These are phyloP conservation scores for Bovichtus diacanthus DNA, from an alignment of 2,797 vertebrate species.

Conservation along the genomic window DNA sequence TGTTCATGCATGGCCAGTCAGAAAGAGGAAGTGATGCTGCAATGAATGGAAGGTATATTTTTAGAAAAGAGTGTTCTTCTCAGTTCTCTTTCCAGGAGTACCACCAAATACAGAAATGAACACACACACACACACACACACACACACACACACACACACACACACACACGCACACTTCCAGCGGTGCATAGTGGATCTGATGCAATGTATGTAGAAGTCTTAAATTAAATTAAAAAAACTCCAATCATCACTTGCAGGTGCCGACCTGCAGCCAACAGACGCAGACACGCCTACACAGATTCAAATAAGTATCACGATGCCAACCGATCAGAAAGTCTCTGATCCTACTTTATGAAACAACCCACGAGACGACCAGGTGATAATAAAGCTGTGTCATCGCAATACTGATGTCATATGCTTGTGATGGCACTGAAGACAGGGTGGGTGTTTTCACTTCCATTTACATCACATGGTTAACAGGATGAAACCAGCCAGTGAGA, in stretches of 20 bases:
- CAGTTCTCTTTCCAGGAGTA: constrained; percentile 81
- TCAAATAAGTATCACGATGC: constrained; percentile 29
- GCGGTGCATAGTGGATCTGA: constrained; percentile 32
- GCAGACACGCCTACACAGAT: constrained; percentile 5
- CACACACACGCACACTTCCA: constrained; percentile 70
- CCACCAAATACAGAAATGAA: constrained; percentile 41
- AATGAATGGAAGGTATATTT: constrained; percentile 78
- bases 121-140: constrained; percentile 19
- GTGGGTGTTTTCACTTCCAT: constrained; percentile 82
- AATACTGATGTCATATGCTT: constrained; percentile 75
- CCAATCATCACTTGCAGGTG: not conserved
- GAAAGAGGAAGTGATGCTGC: constrained; percentile 81
- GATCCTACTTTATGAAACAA: constrained; percentile 21
- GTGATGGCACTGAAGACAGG: constrained; percentile 56
- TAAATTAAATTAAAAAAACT: not conserved
- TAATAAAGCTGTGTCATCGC: constrained; percentile 69
- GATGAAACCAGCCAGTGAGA: constrained; percentile 71
- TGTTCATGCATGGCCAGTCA: constrained; percentile 39
- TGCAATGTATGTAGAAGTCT: constrained; percentile 12
- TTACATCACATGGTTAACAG: constrained; percentile 75
- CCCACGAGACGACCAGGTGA: constrained; percentile 40
- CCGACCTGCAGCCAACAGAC: constrained; percentile 8
- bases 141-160: too few relatives aligned
- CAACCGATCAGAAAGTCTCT: constrained; percentile 23
- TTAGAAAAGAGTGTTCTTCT: constrained; percentile 76